Evolutionary conservation across 2,113 vertebrate species (phyloP).

Genomic region (Tiliqua scincoides): DNA sequence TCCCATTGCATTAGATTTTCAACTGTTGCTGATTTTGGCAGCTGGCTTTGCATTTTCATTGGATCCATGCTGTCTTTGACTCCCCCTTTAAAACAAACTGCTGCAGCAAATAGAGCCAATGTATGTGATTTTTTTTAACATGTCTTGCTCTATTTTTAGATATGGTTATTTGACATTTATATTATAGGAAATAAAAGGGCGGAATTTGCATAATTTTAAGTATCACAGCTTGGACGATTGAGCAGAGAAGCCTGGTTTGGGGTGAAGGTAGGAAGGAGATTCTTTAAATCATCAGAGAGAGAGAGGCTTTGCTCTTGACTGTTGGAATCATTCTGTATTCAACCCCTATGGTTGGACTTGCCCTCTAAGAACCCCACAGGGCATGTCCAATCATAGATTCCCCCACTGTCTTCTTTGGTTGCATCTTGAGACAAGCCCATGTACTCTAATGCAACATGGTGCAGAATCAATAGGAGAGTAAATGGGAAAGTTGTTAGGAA

Average conservation of each 20-base stretch:
- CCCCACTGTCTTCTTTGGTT: no score
- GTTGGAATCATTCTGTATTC: no score
- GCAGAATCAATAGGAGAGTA: no score
- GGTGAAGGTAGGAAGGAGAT: background rate
- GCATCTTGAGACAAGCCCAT: no score
- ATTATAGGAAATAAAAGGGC: no score
- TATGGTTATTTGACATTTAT: background rate
- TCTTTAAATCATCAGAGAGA: no score
- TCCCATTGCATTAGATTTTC: background rate
- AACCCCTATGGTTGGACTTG: no score
- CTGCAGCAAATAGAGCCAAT: background rate
- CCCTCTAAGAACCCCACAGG: no score
- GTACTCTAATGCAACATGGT: no score
- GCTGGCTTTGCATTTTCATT: background rate
- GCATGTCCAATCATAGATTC: no score
- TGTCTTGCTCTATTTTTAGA: background rate
- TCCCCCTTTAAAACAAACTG: background rate
- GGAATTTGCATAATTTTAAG: background rate
- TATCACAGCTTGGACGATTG: background rate
- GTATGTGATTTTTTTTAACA: background rate
- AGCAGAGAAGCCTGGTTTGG: background rate
- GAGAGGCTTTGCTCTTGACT: no score
- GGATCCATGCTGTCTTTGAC: background rate
- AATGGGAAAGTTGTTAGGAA: no score
- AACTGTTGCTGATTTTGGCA: constrained; percentile 35